Evolutionary conservation across 1,140 invertebrate species (phyloP), one percentile per base, ranked within the genome.

Genomic region (Papilio glaucus): DNA sequence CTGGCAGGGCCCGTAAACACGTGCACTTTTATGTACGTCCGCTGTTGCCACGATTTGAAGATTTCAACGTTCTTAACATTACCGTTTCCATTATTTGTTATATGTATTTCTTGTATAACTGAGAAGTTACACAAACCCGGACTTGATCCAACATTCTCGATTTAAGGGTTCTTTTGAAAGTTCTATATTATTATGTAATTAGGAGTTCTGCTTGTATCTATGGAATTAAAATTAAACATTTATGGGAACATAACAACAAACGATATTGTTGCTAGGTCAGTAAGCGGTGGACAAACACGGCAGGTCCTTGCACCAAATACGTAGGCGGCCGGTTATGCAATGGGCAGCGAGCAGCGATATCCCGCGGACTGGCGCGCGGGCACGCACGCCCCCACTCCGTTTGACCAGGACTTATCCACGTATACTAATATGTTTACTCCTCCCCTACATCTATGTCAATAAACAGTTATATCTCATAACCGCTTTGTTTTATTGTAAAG

Each of bases 1-100:
- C 82, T 84, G 85, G 86, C 81, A 84, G 82, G 81, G 84, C 89
- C 78, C 82, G 87, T 92, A 92, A 91, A 92, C 89, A 92, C 85
- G 88, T 89, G 86, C 81, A 85, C 85, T 87, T 90, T 92, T 91
- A 91, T 92, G 86, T 81, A 74, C 76, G 72, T 78, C 81, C 80
- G 78, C 79, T 81, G 84, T 88, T 85, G 78, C 82, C 79, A 73
- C 79, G 79, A 80, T 84, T 83, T 80, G 80, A 76, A 84, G 76
- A 82, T 78, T 74, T 71, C 15, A 39, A 75, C 76, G 13, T 77
- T 69, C 71, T 72, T 61, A 45, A 70, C 42, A 70, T 74, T 74
- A 74, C 69, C 69, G 26, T 49, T 67, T 67, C n/a, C 10, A 18
- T 12, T 18, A 39, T 15, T 38, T 65, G 37, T 38, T 18, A 8